Percentiles rank a stretch among this genome's conserved stretches.
Evolutionary conservation across 2,113 vertebrate genomes (phyloP).

Genomic region (Amblyornis subalaris): DNA sequence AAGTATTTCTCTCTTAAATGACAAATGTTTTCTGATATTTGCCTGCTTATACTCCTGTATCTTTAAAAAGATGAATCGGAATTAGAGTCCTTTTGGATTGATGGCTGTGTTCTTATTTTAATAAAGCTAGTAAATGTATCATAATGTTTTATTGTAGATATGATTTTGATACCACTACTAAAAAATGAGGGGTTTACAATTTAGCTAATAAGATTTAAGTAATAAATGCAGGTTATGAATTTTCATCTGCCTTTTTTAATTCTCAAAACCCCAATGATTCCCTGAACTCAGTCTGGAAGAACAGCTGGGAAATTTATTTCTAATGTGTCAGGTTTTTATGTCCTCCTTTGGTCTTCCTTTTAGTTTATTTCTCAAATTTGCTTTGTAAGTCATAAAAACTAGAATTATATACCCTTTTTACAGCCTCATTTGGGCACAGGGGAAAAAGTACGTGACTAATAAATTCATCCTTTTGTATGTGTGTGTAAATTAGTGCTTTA

Average conservation of each 20-base stretch:
- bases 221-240: neutral
- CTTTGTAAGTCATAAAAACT: slow-evolving; percentile 11
- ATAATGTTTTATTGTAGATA: neutral
- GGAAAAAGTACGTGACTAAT: neutral
- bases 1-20: neutral
- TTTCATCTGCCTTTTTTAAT: neutral
- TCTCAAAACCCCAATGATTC: neutral
- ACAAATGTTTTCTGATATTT: neutral
- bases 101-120: neutral
- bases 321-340: neutral
- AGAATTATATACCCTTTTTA: slow-evolving; percentile 13
- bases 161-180: neutral
- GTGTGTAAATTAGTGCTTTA: slow-evolving; percentile 1
- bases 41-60: neutral
- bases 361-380: neutral
- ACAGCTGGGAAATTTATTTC: neutral
- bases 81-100: neutral
- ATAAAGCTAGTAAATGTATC: neutral
- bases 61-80: neutral
- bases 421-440: neutral
- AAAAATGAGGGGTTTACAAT: neutral
- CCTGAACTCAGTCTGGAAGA: neutral
- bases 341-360: neutral
- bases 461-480: neutral
- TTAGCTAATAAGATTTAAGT: neutral